These are phyloP conservation scores for Athripsodes cinereus DNA, from an alignment of 2,888 invertebrate species.

Conservation along the genomic window DNA sequence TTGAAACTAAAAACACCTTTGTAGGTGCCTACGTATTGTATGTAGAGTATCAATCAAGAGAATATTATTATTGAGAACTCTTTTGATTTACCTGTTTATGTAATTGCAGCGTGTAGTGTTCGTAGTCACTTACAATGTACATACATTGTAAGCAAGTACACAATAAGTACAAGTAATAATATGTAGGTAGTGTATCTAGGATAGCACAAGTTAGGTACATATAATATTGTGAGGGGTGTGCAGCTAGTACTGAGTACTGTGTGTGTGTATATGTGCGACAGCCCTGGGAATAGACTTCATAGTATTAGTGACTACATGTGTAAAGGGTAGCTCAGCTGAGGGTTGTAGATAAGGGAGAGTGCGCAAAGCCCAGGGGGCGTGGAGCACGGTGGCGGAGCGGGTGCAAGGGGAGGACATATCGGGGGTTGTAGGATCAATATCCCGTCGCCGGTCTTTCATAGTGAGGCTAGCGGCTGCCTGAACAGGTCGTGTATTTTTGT, in stretches of 20 bases:
- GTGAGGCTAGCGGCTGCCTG: constrained; percentile 47
- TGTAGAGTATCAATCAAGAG: no score
- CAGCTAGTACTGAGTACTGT: not conserved
- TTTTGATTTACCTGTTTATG: no score
- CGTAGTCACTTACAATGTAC: no score
- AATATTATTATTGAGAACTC: no score
- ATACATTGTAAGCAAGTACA: no score
- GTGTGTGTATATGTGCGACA: not conserved
- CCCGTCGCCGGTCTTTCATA: constrained; percentile 33
- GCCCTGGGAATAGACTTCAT: not conserved
- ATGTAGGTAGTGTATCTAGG: no score
- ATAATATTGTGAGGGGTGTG: not conserved
- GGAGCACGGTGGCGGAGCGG: constrained; percentile 47
- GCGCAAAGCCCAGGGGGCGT: not conserved
- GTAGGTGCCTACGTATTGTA: no score
- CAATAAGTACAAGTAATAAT: no score
- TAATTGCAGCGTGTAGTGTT: no score
- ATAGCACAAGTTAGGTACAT: no score
- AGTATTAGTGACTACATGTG: not conserved
- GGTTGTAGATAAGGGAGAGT: not conserved
- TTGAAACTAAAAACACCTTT: no score
- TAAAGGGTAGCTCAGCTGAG: constrained; percentile 1
- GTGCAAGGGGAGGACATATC: constrained; percentile 31
- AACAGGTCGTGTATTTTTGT: constrained; percentile 47
- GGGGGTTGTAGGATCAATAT: constrained; percentile 37